A percentile compares a stretch with the other conserved stretches of the same genome.
phyloP scores from a whole-genome alignment of 2,797 vertebrate genomes.

The Rhinophrynus dorsalis region DNA sequence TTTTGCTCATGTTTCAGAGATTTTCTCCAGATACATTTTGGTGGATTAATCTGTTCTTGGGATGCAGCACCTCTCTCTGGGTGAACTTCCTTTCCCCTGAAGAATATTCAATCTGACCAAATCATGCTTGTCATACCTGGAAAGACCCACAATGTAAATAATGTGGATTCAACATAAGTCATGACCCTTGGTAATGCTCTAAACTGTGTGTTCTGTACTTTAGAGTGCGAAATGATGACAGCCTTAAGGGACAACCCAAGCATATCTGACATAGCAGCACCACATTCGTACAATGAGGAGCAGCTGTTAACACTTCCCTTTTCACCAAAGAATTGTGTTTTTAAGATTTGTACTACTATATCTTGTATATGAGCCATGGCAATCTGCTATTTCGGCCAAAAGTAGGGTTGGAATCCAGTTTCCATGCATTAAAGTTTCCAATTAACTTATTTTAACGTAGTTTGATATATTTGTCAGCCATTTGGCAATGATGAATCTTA shows the following conservation, averaged over 20 bases:
- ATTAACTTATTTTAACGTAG: background rate
- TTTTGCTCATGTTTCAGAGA: conserved; percentile 42
- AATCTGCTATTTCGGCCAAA: background rate
- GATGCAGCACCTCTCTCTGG: background rate
- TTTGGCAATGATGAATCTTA: background rate
- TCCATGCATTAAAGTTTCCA: background rate
- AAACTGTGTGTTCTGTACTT: background rate
- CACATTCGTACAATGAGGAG: background rate
- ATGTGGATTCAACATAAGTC: no score
- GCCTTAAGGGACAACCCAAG: background rate
- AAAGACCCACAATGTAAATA: no score
- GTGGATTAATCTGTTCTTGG: background rate
- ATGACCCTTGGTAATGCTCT: background rate
- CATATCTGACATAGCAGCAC: background rate
- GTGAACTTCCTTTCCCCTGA: background rate
- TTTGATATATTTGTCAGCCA: background rate
- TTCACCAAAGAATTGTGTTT: background rate
- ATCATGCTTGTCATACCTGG: no score
- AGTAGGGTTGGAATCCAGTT: background rate
- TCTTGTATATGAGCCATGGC: background rate
- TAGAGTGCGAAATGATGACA: background rate
- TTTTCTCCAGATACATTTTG: conserved; percentile 27
- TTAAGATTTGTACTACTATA: background rate
- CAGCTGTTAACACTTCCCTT: background rate
- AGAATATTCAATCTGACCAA: no score